Percentiles rank a stretch among this genome's conserved stretches.
These are phyloP conservation scores for Blomia tropicalis DNA, from an alignment of 2,888 invertebrate genomes.

Conservation along the genomic window DNA sequence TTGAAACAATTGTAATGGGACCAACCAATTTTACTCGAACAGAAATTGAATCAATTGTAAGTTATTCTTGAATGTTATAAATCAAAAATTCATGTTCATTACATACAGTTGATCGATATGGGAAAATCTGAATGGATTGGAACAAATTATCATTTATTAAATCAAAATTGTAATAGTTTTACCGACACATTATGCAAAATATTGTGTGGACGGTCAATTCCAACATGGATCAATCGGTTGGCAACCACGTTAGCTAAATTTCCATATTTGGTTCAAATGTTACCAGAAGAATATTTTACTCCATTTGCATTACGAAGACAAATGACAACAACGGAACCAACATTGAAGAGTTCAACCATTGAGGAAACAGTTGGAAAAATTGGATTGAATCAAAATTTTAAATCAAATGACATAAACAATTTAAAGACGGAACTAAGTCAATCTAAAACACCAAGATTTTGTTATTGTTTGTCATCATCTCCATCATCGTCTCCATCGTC, in stretches of 20 bases:
- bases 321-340: too few relatives aligned
- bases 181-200: background rate
- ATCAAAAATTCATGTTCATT: background rate
- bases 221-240: slow-evolving; percentile 1
- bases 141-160: slow-evolving; percentile 7
- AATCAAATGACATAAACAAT: too few relatives aligned
- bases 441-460: too few relatives aligned
- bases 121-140: background rate
- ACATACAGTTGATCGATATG: background rate
- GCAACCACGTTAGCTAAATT: background rate
- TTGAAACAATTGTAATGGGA: slow-evolving; percentile 1
- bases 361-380: background rate
- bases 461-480: too few relatives aligned
- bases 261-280: background rate
- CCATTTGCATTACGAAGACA: background rate
- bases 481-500: too few relatives aligned
- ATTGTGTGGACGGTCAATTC: background rate
- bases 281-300: slow-evolving; percentile 9
- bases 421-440: too few relatives aligned
- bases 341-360: background rate
- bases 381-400: too few relatives aligned
- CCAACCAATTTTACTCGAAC: background rate
- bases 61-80: background rate
- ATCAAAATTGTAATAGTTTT: slow-evolving; percentile 4
- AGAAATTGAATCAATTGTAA: slow-evolving; percentile 5